Percentiles rank a stretch among this genome's conserved stretches.
Evolutionary conservation across 1,140 invertebrate species (phyloP).

Genomic region (Drosophila melanica): DNA sequence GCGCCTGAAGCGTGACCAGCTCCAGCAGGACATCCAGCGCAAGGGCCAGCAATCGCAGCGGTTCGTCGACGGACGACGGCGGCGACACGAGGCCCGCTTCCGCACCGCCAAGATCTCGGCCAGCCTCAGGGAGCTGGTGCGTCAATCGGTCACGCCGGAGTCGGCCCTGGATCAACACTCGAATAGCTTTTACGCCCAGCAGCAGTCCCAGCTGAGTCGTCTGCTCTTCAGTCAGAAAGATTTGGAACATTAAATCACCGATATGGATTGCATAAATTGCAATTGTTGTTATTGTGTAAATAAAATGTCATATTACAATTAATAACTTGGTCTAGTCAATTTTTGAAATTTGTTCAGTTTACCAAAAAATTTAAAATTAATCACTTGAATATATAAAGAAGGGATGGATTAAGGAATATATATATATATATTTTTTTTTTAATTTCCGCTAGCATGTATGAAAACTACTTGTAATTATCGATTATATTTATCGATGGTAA

Average conservation of each 20-base stretch:
- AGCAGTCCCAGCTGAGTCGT: constrained; percentile 57
- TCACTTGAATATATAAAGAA: too few relatives aligned
- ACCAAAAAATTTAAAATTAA: too few relatives aligned
- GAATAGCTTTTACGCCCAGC: constrained; percentile 52
- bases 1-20: constrained; percentile 59
- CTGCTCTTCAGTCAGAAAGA: constrained; percentile 53
- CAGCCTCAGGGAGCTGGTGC: constrained; percentile 76
- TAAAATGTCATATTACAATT: constrained; percentile 43
- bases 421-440: too few relatives aligned
- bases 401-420: constrained; percentile 10
- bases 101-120: constrained; percentile 80
- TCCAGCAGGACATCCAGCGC: constrained; percentile 67
- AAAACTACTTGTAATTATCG: too few relatives aligned
- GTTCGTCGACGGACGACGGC: constrained; percentile 69
- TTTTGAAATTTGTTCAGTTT: too few relatives aligned
- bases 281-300: constrained; percentile 69
- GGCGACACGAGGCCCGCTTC: constrained; percentile 49
- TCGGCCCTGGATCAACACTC: constrained; percentile 37
- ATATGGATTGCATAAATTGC: constrained; percentile 4
- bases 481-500: too few relatives aligned
- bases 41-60: constrained; percentile 67
- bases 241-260: constrained; percentile 5
- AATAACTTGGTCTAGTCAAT: background rate
- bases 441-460: too few relatives aligned
- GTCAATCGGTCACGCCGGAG: constrained; percentile 77